These are phyloP conservation scores for Limenitis camilla DNA, from an alignment of 2,888 invertebrate genomes.

Conservation along the genomic window DNA sequence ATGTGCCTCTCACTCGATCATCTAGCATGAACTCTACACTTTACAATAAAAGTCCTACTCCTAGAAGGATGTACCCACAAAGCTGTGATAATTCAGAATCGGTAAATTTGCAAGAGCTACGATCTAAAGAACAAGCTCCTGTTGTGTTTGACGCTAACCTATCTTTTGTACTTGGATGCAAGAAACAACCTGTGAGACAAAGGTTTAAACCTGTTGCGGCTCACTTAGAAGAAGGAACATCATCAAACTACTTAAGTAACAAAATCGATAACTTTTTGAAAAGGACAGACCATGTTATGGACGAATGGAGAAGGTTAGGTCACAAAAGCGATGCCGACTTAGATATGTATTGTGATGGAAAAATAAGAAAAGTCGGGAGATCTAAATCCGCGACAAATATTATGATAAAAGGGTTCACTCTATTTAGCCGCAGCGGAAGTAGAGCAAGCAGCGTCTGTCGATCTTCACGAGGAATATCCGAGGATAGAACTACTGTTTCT, in stretches of 20 bases:
- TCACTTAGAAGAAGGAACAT: conserved; percentile 83
- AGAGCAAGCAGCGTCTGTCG: conserved; percentile 73
- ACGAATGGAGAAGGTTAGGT: conserved; percentile 86
- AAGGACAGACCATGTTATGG: conserved; percentile 90
- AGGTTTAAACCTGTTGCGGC: conserved; percentile 83
- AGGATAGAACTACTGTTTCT: conserved; percentile 78
- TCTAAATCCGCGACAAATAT: conserved; percentile 87
- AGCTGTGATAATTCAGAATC: conserved; percentile 59
- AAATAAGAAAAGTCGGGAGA: conserved; percentile 68
- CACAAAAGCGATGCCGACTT: conserved; percentile 71
- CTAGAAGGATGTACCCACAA: conserved; percentile 82
- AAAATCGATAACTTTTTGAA: conserved; percentile 87
- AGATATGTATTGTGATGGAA: conserved; percentile 47
- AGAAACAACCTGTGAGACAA: conserved; percentile 80
- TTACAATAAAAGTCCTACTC: conserved; percentile 67
- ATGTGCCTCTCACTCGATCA: conserved; percentile 57
- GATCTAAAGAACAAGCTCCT: conserved; percentile 81
- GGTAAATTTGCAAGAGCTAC: conserved; percentile 74
- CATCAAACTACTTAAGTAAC: conserved; percentile 82
- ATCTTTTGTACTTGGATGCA: conserved; percentile 84
- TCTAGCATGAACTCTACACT: conserved; percentile 58
- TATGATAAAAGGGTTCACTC: conserved; percentile 86
- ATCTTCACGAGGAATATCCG: conserved; percentile 72
- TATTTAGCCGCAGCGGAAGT: conserved; percentile 73
- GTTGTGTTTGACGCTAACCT: conserved; percentile 88